Evolutionary conservation across 2,113 vertebrate species (phyloP).

Genomic region (Alligator mississippiensis): DNA sequence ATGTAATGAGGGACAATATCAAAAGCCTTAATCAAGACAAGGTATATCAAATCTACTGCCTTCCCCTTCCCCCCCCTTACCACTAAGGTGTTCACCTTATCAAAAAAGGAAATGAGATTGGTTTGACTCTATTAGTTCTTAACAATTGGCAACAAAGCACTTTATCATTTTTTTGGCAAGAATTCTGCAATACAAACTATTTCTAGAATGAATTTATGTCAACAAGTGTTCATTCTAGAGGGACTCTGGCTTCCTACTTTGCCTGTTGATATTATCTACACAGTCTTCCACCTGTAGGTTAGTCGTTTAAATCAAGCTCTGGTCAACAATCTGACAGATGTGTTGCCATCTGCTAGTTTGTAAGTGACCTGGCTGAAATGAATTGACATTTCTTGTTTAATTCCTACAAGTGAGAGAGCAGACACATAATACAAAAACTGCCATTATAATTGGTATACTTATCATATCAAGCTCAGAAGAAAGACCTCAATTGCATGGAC

Average conservation of each 20-base stretch:
- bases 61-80: not conserved
- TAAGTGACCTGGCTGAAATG: not conserved
- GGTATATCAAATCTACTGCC: not conserved
- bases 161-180: too few species aligned
- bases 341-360: not conserved
- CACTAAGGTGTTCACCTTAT: not conserved
- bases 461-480: not conserved
- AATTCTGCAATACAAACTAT: not conserved
- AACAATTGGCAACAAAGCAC: not conserved
- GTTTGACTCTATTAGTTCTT: not conserved
- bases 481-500: not conserved
- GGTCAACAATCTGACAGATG: not conserved
- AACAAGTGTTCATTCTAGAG: not conserved
- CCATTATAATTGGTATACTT: not conserved
- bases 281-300: not conserved
- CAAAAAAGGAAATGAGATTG: not conserved
- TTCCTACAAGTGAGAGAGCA: not conserved
- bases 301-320: not conserved
- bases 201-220: not conserved
- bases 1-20: not conserved
- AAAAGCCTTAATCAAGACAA: not conserved
- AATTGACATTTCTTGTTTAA: not conserved
- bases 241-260: not conserved
- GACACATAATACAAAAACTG: not conserved
- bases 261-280: not conserved